These are phyloP conservation scores for Noctuana brunneofusca DNA, from an alignment of 2,888 invertebrate genomes.

Conservation along the genomic window DNA sequence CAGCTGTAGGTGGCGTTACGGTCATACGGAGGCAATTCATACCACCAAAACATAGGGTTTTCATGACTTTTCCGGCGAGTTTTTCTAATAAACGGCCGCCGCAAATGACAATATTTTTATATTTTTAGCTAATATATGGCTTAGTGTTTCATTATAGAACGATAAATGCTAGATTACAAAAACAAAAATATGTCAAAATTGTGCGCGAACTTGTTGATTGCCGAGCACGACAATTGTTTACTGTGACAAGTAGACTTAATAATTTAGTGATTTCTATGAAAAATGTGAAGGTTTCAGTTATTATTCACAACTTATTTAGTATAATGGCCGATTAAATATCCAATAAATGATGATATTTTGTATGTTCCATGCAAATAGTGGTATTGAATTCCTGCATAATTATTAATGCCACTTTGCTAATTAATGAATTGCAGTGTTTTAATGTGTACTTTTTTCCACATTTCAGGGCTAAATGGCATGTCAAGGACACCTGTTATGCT, in stretches of 20 bases:
- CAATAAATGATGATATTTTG: slow-evolving; percentile 6
- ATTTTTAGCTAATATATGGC: slow-evolving; percentile 40
- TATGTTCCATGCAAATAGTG: not conserved
- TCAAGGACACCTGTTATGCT: slow-evolving; percentile 50
- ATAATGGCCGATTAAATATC: not conserved
- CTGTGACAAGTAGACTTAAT: slow-evolving; percentile 55
- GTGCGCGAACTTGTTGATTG: slow-evolving; percentile 70
- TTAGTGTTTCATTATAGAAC: slow-evolving; percentile 36
- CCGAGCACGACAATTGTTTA: slow-evolving; percentile 70
- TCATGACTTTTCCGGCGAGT: slow-evolving; percentile 80
- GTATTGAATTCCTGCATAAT: slow-evolving; percentile 29
- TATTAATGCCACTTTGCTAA: slow-evolving; percentile 48
- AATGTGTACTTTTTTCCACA: slow-evolving; percentile 47
- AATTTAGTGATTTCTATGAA: slow-evolving; percentile 53
- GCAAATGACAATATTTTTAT: slow-evolving; percentile 52
- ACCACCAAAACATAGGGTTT: slow-evolving; percentile 78
- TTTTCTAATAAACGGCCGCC: slow-evolving; percentile 63
- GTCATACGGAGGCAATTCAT: slow-evolving; percentile 61
- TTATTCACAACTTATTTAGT: slow-evolving; percentile 14
- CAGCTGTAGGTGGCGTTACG: slow-evolving; percentile 83
- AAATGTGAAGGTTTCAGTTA: not conserved
- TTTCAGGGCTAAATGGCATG: slow-evolving; percentile 69
- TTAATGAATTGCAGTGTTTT: slow-evolving; percentile 35
- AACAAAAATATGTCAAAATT: slow-evolving; percentile 56
- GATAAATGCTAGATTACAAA: slow-evolving; percentile 38